Base-by-base conservation (phyloP, 1,140 invertebrate genomes). In the Sinella curviseta region DNA sequence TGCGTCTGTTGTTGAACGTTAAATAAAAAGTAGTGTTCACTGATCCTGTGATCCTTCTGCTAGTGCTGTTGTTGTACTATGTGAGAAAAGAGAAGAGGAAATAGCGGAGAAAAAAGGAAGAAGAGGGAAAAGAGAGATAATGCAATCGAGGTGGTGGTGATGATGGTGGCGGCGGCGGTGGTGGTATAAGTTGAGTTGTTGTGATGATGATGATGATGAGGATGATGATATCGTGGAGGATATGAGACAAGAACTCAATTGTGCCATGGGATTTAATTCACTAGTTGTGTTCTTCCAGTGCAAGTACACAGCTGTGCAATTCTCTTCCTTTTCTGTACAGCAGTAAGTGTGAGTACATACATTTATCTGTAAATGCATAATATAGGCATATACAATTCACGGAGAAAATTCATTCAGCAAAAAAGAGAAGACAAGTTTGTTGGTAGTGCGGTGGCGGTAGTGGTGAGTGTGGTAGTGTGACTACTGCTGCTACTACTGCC, bases 201-300 rank as follows among this genome's bases (percentile, higher is more conserved):
- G 8, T 48, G 39, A 12, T 48, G 39, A 48, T 48, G 39, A 48
- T 48, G 39, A 48, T 48, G 39, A 48, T 48, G 20, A 48, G 39
- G 20, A 48, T 48, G 39, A 48, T 48, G 39, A 48, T 48, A 12
- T 8, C 39, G 20, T 48, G 39, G 39, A 8, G 39, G 39, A 26
- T 26, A 65, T n/a, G 57, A 65, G 57, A 65, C 16, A 26, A 65
- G 24, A 26, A 26, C 16, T 65, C 57, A 16, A 26, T 26, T 26
- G 57, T 65, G 57, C 24, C 57, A 65, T 14, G 24, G 26, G 57
- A 65, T 65, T 65, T 65, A 65, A 65, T 65, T 65, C 57, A 26
- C 8, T 65, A 65, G 57, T 65, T 65, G 57, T 65, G 57, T 65
- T n/a, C 16, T 65, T 65, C 16, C 24, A 14, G 57, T 65, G 16